phyloP scores from a whole-genome alignment of 2,888 invertebrate species.

The Lacanobia wlatinum region DNA sequence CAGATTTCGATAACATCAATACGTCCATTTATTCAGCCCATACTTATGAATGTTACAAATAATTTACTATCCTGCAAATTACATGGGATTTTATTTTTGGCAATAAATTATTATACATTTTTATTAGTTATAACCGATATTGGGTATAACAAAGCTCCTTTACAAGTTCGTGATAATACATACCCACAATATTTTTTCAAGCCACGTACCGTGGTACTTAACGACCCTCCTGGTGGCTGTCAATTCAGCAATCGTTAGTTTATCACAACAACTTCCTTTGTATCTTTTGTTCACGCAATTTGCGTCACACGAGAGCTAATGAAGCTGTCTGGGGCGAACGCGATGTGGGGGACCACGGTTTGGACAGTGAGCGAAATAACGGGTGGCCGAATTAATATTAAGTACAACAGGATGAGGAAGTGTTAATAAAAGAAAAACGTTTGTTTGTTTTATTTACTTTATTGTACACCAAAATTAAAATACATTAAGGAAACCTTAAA shows the following conservation, averaged over 20 bases:
- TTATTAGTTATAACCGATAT: not conserved
- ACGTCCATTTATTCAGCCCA: no score
- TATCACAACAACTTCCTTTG: slow-evolving; percentile 83
- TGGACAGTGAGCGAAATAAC: slow-evolving; percentile 56
- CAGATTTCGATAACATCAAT: no score
- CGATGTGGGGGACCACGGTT: slow-evolving; percentile 60
- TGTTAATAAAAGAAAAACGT: slow-evolving; percentile 9
- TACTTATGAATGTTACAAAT: no score
- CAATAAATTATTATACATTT: no score
- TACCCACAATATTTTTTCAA: slow-evolving; percentile 29
- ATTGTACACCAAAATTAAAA: no score
- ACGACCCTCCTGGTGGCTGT: slow-evolving; percentile 79
- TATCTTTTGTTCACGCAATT: slow-evolving; percentile 79
- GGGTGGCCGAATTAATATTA: slow-evolving; percentile 38
- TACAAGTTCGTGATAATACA: slow-evolving; percentile 6
- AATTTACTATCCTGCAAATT: no score
- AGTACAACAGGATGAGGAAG: slow-evolving; percentile 25
- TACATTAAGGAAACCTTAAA: no score
- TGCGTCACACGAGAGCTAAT: slow-evolving; percentile 70
- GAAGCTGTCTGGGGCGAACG: slow-evolving; percentile 65
- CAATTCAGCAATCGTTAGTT: slow-evolving; percentile 83
- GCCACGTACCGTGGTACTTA: slow-evolving; percentile 29
- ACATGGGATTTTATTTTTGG: no score
- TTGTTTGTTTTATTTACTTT: no score
- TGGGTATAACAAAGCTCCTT: not conserved